phyloP scores from a whole-genome alignment of 1,140 invertebrate genomes.

The Zaprionus taronus region DNA sequence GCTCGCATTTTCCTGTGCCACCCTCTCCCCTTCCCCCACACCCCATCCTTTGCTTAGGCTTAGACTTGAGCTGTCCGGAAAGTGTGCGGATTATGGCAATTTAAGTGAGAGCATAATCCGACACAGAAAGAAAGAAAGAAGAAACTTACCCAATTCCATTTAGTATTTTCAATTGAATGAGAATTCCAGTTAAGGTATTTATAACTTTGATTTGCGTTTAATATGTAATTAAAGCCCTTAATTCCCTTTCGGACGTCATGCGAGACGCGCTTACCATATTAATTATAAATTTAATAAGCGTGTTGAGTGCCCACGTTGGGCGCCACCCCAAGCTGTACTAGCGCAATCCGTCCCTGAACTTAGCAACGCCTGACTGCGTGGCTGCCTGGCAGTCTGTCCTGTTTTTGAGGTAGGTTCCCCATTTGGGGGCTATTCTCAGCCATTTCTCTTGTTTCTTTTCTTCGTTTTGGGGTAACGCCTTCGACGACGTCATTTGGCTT shows the following conservation, averaged over 20 bases:
- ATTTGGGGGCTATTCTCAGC: neutral
- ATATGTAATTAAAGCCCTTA: neutral
- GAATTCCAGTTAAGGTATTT: neutral
- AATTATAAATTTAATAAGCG: constrained; percentile 5
- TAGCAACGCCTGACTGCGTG: neutral
- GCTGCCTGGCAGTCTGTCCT: neutral
- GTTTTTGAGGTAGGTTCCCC: constrained; percentile 17
- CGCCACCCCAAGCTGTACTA: neutral
- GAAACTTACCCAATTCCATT: neutral
- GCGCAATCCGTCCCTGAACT: constrained; percentile 14
- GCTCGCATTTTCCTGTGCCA: constrained; percentile 30
- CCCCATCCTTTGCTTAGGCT: neutral
- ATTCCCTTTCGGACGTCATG: neutral
- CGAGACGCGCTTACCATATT: neutral
- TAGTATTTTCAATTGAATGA: neutral
- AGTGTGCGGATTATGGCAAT: constrained; percentile 32
- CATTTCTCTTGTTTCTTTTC: constrained; percentile 10
- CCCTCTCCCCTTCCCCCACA: neutral
- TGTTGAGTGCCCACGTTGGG: neutral
- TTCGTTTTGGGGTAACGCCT: constrained; percentile 33
- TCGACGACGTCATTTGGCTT: constrained; percentile 35
- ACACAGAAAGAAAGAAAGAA: neutral
- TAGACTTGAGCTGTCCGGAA: constrained; percentile 7
- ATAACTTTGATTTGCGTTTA: constrained; percentile 1
- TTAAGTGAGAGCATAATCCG: constrained; percentile 10